Percentiles rank a stretch among this genome's conserved stretches.
These are phyloP conservation scores for Athene cunicularia DNA, from an alignment of 2,113 vertebrate genomes.

Conservation along the genomic window DNA sequence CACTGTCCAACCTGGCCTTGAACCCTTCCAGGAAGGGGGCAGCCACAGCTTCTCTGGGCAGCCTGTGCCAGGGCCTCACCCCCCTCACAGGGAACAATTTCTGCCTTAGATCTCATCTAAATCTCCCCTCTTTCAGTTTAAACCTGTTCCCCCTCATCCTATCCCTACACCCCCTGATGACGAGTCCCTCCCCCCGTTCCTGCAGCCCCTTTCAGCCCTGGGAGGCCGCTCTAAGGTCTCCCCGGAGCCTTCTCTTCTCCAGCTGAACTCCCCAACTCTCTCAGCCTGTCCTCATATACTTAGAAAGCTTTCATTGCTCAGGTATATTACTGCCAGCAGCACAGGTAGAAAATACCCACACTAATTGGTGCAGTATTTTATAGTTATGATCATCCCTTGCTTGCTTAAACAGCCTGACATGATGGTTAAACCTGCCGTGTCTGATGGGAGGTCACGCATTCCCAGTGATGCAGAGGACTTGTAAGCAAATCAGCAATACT, in stretches of 20 bases:
- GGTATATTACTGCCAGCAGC: not conserved
- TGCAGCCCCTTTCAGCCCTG: not conserved
- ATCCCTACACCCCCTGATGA: not conserved
- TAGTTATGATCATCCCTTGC: not conserved
- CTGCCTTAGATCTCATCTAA: not conserved
- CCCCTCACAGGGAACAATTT: not conserved
- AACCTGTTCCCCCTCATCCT: rapidly evolving
- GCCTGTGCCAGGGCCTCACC: not conserved
- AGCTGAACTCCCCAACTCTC: not conserved
- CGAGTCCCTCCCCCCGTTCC: not conserved
- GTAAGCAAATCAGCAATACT: not conserved
- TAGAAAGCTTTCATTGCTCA: not conserved
- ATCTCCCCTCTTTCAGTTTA: not conserved
- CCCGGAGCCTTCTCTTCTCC: not conserved
- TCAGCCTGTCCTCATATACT: not conserved
- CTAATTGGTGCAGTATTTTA: not conserved
- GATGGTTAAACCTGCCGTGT: not conserved
- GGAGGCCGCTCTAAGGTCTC: not conserved
- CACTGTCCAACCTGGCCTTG: not conserved
- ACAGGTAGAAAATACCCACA: not conserved
- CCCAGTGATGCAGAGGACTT: not conserved
- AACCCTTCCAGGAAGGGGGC: not conserved
- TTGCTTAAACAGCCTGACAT: not conserved
- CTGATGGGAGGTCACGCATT: rapidly evolving
- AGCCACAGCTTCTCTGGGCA: rapidly evolving